Evolutionary conservation across 2,797 vertebrate genomes (phyloP), one percentile per base, ranked within the genome.

Genomic region (Lithobates pipiens): DNA sequence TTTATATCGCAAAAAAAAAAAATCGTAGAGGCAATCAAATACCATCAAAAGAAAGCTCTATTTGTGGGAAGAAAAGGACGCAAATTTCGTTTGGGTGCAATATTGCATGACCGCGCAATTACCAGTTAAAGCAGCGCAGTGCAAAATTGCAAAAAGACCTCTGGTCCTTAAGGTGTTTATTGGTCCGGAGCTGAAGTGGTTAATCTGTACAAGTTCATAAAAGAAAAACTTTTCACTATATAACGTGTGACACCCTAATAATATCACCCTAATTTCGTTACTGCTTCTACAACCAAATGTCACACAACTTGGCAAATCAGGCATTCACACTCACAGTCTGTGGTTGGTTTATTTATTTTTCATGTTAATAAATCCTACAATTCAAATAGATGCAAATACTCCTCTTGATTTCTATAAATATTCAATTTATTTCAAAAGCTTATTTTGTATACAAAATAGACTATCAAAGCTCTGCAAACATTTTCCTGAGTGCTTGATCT

Each of bases 401-500:
- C 34, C 23, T 85, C 86, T 84, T 83, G 54, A 89, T 73, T 67
- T 54, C 76, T 83, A 83, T 89, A 70, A 86, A 2, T 89, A 67
- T 77, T 84, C 84, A 89, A 85, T 84, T 83, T 87, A 85, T 84
- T 82, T 88, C 7, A 87, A 76, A 76, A 85, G 83, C 34, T 82
- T 86, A 86, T 88, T 90, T 88, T 71, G 82, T 36, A 57, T 39
- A 84, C 34, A 89, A 89, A 88, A 71, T 57, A 1, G 67, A 90
- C 91, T 88, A 80, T 69, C 88, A 72, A 25, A 71, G 68, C 71
- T 3, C 77, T 23, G 63, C 9, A 86, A 86, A 72, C 65, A 84
- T 89, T 90, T 80, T 83, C 13, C 16, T 70, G 75, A 87, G 27
- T 87, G 84, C 63, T 23, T 85, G 32, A 72, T 90, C 88, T 92